Base-by-base conservation (phyloP, 2,113 vertebrate species). In the Cephalopholis sonnerati region DNA sequence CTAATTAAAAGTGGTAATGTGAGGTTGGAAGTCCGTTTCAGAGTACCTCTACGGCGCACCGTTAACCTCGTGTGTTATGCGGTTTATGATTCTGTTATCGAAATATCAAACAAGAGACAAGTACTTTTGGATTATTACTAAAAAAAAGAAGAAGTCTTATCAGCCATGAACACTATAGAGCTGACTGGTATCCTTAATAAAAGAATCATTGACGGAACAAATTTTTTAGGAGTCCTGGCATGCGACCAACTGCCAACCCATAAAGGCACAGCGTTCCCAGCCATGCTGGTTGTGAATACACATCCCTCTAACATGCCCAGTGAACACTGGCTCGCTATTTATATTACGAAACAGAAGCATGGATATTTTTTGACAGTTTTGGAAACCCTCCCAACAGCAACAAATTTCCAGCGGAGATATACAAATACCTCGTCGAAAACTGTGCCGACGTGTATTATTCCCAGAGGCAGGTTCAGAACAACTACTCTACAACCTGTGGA, bases 311-410 rank as follows among this genome's bases (percentile, higher is more conserved):
- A 2, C 17, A 61, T 22, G 24, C 71, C 57, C 15, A 25, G 44
- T 11, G 39, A 61, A 5, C 58, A 74, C 24, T 74, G 71, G 71
- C 1, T 74, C 2, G 55, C 57, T 12, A 44, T 74, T 2, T 61
- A 61, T 27, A 73, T 73, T 17, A 39, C 55, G 16, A 29, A 41
- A 11, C 2, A 57, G 13, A 24, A 22, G 12, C 13, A 59, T 3
- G 57, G 71, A 15, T 74, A 44, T 44, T 73, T 73, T 74, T 74
- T 48, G 55, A 54, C 13, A 54, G 41, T 44, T 44, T 44, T 44
- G 41, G 41, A 12, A 44, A 44, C 41, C 41, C 12, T 44, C 41
- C 41, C 12, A 13, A 44, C 41, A 12, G 41, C 10, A 3, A 44
- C 41, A 44, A 32, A 32, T 32, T 32, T 5, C 32, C 32, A 32